phyloP scores from a whole-genome alignment of 1,140 invertebrate species.

The Choristoneura fumiferana region DNA sequence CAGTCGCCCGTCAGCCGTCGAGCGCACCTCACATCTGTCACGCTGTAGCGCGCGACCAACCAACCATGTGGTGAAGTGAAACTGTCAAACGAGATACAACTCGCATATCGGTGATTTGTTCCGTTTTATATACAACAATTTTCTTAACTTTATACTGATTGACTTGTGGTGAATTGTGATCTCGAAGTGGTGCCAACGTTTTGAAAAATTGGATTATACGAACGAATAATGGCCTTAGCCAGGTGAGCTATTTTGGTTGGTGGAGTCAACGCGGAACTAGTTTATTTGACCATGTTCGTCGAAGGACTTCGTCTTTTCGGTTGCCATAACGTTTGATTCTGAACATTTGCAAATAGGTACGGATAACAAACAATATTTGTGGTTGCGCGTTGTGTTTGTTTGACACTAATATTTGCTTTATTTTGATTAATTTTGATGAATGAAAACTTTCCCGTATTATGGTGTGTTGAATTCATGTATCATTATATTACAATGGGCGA shows the following conservation, averaged over 20 bases:
- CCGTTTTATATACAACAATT: constrained; percentile 46
- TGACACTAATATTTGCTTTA: background rate
- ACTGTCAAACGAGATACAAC: constrained; percentile 74
- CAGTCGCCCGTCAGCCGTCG: constrained; percentile 62
- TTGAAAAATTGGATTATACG: constrained; percentile 75
- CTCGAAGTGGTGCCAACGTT: constrained; percentile 62
- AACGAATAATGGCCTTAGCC: constrained; percentile 77
- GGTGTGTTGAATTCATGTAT: constrained; percentile 38
- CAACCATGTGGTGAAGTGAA: constrained; percentile 76
- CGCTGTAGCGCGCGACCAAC: constrained; percentile 40
- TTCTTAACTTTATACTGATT: constrained; percentile 39
- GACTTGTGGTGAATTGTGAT: constrained; percentile 59
- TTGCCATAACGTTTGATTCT: constrained; percentile 46
- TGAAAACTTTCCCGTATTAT: constrained; percentile 25
- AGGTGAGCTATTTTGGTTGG: constrained; percentile 77
- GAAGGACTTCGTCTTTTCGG: constrained; percentile 55
- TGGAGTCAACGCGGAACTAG: constrained; percentile 75
- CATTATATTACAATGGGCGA: constrained; percentile 62
- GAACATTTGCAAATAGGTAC: constrained; percentile 29
- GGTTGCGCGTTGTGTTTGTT: constrained; percentile 10
- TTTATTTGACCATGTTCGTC: constrained; percentile 69
- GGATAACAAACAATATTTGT: constrained; percentile 10
- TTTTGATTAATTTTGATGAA: background rate
- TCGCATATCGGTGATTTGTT: constrained; percentile 49
- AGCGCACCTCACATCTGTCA: constrained; percentile 54